phyloP scores from a whole-genome alignment of 1,140 invertebrate species.

The Drosophila suzukii region DNA sequence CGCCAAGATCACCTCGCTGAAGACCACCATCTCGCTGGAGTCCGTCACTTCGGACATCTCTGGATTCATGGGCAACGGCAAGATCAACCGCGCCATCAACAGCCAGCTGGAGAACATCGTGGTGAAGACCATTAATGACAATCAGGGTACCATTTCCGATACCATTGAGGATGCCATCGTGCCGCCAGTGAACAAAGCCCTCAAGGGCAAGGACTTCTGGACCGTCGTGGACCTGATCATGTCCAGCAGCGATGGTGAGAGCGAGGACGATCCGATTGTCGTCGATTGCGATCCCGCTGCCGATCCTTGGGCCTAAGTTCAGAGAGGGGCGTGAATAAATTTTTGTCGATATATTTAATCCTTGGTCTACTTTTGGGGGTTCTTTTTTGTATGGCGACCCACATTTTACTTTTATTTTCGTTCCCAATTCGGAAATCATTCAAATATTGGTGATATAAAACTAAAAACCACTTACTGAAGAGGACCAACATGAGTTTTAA shows the following conservation, averaged over 20 bases:
- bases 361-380: constrained; percentile 36
- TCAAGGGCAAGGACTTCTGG: constrained; percentile 83
- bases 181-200: constrained; percentile 70
- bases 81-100: constrained; percentile 68
- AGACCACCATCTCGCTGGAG: constrained; percentile 65
- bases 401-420: neutral
- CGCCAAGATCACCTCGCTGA: constrained; percentile 72
- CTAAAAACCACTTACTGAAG: neutral
- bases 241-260: constrained; percentile 62
- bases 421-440: neutral
- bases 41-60: constrained; percentile 64
- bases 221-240: constrained; percentile 72
- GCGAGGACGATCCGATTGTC: constrained; percentile 75
- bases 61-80: constrained; percentile 76
- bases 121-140: constrained; percentile 61
- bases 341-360: constrained; percentile 18
- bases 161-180: constrained; percentile 68
- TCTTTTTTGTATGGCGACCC: neutral
- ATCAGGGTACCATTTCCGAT: constrained; percentile 66
- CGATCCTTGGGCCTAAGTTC: constrained; percentile 80
- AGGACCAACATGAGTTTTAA: neutral
- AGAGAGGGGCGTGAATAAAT: constrained; percentile 14
- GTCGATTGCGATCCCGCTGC: constrained; percentile 65
- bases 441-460: neutral
- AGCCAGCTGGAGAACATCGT: constrained; percentile 68